phyloP scores from a whole-genome alignment of 2,113 vertebrate genomes.

The Epinephelus cyanopodus region DNA sequence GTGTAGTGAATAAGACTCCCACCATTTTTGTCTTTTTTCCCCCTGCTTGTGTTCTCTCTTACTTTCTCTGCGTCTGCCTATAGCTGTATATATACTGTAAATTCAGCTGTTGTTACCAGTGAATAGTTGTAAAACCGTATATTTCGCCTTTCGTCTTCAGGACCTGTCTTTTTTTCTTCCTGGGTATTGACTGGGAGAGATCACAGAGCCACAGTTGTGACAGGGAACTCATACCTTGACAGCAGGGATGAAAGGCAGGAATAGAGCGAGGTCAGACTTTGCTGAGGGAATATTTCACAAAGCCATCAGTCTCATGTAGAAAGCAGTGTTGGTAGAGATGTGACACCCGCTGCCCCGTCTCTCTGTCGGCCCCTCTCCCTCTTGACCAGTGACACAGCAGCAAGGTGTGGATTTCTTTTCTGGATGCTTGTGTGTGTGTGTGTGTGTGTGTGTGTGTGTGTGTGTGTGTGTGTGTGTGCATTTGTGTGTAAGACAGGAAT shows the following conservation, averaged over 20 bases:
- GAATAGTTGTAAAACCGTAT: slow-evolving; percentile 22
- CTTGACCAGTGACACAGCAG: slow-evolving; percentile 45
- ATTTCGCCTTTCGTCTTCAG: not conserved
- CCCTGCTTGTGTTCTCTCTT: slow-evolving; percentile 21
- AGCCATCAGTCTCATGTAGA: slow-evolving; percentile 59
- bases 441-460: not conserved
- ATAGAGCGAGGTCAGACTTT: slow-evolving; percentile 58
- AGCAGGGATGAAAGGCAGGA: slow-evolving; percentile 61
- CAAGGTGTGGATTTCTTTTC: slow-evolving; percentile 24
- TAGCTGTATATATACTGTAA: not conserved
- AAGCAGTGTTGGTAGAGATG: slow-evolving; percentile 34
- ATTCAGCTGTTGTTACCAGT: slow-evolving; percentile 10
- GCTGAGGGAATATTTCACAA: slow-evolving; percentile 61
- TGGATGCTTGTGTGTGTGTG: not conserved
- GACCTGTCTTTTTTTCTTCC: not conserved
- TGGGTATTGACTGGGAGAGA: slow-evolving; percentile 45
- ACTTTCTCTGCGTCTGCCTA: slow-evolving; percentile 10
- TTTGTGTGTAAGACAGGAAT: not conserved
- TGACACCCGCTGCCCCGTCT: slow-evolving; percentile 45
- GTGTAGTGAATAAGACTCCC: slow-evolving; percentile 50
- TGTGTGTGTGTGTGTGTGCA: not conserved
- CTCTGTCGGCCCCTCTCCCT: slow-evolving; percentile 22
- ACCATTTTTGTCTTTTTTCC: slow-evolving; percentile 36
- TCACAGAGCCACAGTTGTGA: slow-evolving; percentile 62
- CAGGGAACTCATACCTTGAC: slow-evolving; percentile 58